phyloP scores from a whole-genome alignment of 2,113 vertebrate species.

The Argyrosomus japonicus region DNA sequence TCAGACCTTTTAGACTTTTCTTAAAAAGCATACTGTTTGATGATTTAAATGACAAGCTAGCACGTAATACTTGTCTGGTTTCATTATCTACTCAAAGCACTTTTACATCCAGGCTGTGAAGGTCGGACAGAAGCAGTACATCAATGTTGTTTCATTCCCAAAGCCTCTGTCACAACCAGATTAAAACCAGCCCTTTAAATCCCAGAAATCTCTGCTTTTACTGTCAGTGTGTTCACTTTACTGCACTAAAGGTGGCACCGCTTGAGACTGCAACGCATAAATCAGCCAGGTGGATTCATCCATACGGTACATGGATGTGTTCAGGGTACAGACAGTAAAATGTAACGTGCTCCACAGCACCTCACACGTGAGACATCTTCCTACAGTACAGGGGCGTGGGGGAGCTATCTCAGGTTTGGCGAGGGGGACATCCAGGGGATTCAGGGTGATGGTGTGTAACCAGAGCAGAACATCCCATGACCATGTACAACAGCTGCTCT shows the following conservation, averaged over 20 bases:
- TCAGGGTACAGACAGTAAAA: constrained; percentile 44
- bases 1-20: too few relatives aligned
- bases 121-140: too few relatives aligned
- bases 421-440: constrained; percentile 33
- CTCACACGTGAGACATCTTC: constrained; percentile 25
- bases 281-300: not conserved
- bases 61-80: not conserved
- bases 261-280: not conserved
- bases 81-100: not conserved
- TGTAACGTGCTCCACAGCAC: constrained; percentile 3
- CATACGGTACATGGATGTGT: not conserved
- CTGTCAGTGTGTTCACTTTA: not conserved
- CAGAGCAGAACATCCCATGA: constrained; percentile 75
- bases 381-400: not conserved
- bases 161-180: not conserved
- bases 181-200: not conserved
- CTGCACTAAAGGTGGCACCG: too few relatives aligned
- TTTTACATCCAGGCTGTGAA: too few relatives aligned
- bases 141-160: not conserved
- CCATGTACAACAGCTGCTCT: constrained; percentile 70
- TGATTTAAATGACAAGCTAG: not conserved
- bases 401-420: constrained; percentile 52
- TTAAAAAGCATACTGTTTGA: too few relatives aligned
- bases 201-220: not conserved
- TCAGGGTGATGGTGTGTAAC: constrained; percentile 69